Percentiles rank a stretch among this genome's conserved stretches.
Evolutionary conservation across 2,113 vertebrate species (phyloP).

Genomic region (Calidris pugnax): DNA sequence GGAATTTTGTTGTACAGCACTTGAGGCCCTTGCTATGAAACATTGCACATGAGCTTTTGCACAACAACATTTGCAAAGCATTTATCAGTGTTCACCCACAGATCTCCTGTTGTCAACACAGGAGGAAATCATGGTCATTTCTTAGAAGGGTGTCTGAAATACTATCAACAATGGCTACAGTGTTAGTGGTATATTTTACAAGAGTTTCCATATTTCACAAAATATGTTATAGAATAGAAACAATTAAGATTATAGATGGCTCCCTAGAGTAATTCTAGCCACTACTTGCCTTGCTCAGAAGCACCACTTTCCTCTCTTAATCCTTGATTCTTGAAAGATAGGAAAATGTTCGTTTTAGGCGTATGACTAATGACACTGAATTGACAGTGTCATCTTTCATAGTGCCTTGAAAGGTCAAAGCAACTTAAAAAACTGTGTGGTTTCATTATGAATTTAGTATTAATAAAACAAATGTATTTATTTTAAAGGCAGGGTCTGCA

Average conservation of each 20-base stretch:
- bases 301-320: not conserved
- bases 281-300: not conserved
- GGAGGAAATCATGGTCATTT: not conserved
- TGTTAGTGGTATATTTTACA: not conserved
- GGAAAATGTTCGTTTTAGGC: not conserved
- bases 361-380: not conserved
- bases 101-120: not conserved
- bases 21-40: not conserved
- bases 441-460: not conserved
- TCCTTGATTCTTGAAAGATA: not conserved
- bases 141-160: not conserved
- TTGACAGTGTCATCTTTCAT: not conserved
- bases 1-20: not conserved
- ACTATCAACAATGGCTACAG: not conserved
- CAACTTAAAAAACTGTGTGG: not conserved
- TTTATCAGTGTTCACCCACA: not conserved
- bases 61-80: not conserved
- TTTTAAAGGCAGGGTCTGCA: not conserved
- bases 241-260: not conserved
- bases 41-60: not conserved
- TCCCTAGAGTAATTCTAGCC: not conserved
- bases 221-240: not conserved
- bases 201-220: not conserved
- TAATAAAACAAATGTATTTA: not conserved
- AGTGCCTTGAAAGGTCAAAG: not conserved